Evolutionary conservation across 64 coral and sea anemone species (phyloP).

Genomic region (Pocillopora damicornis): DNA sequence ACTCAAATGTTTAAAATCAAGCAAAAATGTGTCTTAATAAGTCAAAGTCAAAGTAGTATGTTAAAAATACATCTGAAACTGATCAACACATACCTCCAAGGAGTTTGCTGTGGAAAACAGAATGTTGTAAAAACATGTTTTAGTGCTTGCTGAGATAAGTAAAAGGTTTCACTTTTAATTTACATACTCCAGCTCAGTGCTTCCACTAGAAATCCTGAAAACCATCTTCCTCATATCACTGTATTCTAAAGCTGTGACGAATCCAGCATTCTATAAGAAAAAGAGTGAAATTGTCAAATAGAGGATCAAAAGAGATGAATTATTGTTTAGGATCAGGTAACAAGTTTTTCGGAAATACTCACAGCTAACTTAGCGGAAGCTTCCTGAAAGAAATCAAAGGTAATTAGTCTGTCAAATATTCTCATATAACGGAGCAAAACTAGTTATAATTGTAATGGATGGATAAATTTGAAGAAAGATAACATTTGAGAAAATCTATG

Average conservation of each 20-base stretch:
- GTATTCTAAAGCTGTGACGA: constrained; percentile 96
- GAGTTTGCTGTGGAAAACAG: constrained; percentile 67
- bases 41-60: not conserved
- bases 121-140: not conserved
- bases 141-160: not conserved
- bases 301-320: not conserved
- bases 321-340: not conserved
- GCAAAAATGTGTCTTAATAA: not conserved
- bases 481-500: not conserved
- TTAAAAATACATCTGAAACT: not conserved
- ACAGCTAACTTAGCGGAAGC: constrained; percentile 91
- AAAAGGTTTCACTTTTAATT: not conserved
- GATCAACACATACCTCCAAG: constrained; percentile 73
- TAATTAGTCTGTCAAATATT: too few species aligned
- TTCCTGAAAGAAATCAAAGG: constrained; percentile 61
- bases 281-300: not conserved
- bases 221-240: constrained; percentile 96
- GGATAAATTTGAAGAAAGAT: not conserved
- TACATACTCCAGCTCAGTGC: constrained; percentile 87
- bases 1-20: not conserved
- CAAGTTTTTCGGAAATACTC: constrained; percentile 38
- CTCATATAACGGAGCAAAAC: too few species aligned
- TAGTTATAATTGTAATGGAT: too few species aligned
- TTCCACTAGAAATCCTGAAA: constrained; percentile 91
- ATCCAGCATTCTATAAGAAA: constrained; percentile 73